These are phyloP conservation scores for Galemys pyrenaicus DNA, from an alignment of 2,113 vertebrate genomes.

Conservation along the genomic window DNA sequence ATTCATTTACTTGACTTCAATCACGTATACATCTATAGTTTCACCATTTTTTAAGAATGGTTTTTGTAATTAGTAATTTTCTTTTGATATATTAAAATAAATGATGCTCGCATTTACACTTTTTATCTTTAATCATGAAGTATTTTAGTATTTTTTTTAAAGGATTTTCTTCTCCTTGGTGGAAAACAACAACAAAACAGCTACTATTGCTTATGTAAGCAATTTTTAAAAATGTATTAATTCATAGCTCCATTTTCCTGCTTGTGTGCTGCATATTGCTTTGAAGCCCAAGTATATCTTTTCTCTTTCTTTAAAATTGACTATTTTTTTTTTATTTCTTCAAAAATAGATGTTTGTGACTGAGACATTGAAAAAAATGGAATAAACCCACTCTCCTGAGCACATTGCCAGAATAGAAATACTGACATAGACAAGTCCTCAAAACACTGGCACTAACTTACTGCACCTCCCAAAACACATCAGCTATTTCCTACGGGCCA, in stretches of 20 bases:
- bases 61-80: not conserved
- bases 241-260: conserved; percentile 21
- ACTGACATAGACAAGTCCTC: not conserved
- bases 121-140: conserved; percentile 19
- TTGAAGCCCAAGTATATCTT: not conserved
- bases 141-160: not conserved
- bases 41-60: not conserved
- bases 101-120: not conserved
- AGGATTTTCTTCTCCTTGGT: not conserved
- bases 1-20: not conserved
- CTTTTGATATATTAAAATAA: not conserved
- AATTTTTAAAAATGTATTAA: not conserved
- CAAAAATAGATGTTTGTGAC: not conserved
- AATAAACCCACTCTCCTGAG: not conserved
- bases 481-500: not conserved
- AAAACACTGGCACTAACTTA: not conserved
- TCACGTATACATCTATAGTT: not conserved
- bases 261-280: not conserved
- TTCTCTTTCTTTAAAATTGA: conserved; percentile 8
- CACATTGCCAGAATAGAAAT: not conserved
- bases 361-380: not conserved
- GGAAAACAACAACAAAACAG: not conserved
- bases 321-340: not conserved
- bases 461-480: not conserved
- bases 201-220: conserved; percentile 3